A percentile compares a stretch with the other conserved stretches of the same genome.
phyloP scores from a whole-genome alignment of 30 jellyfish, hydroid and myxozoan genomes.

The Sanderia malayensis region DNA sequence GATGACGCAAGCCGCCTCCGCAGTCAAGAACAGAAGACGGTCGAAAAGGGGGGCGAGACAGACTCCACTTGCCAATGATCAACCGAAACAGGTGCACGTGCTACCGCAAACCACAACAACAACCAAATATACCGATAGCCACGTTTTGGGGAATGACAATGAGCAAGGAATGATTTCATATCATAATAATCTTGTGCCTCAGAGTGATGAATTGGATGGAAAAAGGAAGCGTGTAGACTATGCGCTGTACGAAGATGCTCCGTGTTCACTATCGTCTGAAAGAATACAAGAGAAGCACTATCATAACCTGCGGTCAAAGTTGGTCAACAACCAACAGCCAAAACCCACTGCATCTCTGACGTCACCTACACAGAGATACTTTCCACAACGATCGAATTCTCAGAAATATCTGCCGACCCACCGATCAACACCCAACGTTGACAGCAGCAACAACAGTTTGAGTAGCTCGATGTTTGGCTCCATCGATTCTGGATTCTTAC shows the following conservation, averaged over 20 bases:
- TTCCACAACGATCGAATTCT: neutral
- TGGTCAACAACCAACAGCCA: neutral
- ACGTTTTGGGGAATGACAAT: no score
- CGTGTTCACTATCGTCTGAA: neutral
- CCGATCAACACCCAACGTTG: neutral
- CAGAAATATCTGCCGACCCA: neutral
- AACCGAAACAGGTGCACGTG: neutral
- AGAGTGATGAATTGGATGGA: neutral
- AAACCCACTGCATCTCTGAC: neutral
- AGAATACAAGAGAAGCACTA: neutral
- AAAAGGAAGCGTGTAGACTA: neutral
- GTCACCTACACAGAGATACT: neutral
- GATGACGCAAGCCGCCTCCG: slow-evolving; percentile 80
- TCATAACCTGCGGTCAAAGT: neutral
- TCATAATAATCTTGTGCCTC: slow-evolving; percentile 1
- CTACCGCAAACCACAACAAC: neutral
- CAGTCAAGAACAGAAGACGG: slow-evolving; percentile 77
- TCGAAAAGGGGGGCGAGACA: slow-evolving; percentile 29
- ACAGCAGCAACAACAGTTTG: neutral
- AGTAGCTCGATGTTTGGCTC: neutral
- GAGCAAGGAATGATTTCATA: neutral
- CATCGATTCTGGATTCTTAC: slow-evolving; percentile 6
- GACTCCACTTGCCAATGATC: neutral
- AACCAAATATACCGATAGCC: neutral
- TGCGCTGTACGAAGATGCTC: neutral